Evolutionary conservation across 1,140 invertebrate species (phyloP), one percentile per base, ranked within the genome.

Genomic region (Brachionus plicatilis): DNA sequence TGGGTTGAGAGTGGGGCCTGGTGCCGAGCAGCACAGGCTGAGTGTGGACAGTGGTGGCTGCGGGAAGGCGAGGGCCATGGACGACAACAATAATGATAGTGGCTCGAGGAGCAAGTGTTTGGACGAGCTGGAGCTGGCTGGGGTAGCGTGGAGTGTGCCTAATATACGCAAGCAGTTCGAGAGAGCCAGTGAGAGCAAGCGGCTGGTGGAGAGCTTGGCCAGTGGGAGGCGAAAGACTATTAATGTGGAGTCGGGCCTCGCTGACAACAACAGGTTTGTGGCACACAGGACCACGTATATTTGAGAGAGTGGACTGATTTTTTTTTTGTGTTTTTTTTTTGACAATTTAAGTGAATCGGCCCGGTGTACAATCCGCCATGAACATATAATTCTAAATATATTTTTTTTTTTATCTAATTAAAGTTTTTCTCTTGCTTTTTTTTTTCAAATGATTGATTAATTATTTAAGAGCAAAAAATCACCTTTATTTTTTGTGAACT

Each of bases 161-260:
- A 65, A 80, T 20, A 80, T 80, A 33, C 12, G 78, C 12, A 80
- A 65, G 37, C 78, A 80, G 37, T 80, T 80, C 24, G 78, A 80
- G 47, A 75, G 17, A 20, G 0, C 20, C 8, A 6, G 6, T 60
- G 53, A 60, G 20, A 20, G n/a, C 17, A 60, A 60, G 53, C 17
- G 53, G n/a, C 17, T 20, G n/a, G 53, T 60, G n/a, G 53, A 60
- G 17, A 60, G 53, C 20, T 60, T 20, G 17, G 53, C 7, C 0
- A 20, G n/a, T 3, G 17, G 17, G 0, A 60, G 53, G 17, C 17
- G 53, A 0, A 60, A 60, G 53, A 60, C 53, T 20, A 60, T 60
- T 6, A 60, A 60, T 9, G 27, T 60, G 2, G 53, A 60, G 53
- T 9, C 17, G n/a, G 17, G 53, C 0, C 53, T 60, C 0, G 53